Evolutionary conservation across 2,888 invertebrate genomes (phyloP).

Genomic region (Eudemis profundana): DNA sequence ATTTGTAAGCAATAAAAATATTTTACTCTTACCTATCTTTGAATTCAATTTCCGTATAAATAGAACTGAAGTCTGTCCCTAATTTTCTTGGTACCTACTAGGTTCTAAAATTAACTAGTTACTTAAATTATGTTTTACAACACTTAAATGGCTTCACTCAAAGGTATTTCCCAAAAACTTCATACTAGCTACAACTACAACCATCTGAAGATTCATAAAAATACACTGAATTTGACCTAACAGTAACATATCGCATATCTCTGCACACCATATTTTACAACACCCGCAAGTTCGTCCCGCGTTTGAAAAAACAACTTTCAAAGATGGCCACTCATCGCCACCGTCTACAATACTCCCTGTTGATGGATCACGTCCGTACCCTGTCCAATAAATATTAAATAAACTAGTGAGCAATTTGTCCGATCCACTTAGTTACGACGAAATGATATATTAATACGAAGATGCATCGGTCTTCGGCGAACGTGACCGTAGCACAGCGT

Average conservation of each 20-base stretch:
- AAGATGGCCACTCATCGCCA: slow-evolving; percentile 24
- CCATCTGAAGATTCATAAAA: no score
- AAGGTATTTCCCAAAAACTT: no score
- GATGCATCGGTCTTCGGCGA: slow-evolving; percentile 59
- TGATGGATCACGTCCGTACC: slow-evolving; percentile 76
- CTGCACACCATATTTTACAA: neutral
- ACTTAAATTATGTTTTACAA: no score
- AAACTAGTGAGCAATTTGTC: slow-evolving; percentile 76
- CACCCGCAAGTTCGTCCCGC: slow-evolving; percentile 5
- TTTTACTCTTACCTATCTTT: no score
- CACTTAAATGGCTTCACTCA: no score
- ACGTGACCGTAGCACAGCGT: slow-evolving; percentile 54
- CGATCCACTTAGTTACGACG: slow-evolving; percentile 73
- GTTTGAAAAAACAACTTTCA: slow-evolving; percentile 18
- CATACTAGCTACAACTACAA: no score
- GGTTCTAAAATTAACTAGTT: no score
- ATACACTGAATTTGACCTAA: neutral
- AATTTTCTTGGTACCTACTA: no score
- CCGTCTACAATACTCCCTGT: slow-evolving; percentile 44
- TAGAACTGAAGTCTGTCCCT: no score
- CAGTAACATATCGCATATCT: neutral
- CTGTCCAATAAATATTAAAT: slow-evolving; percentile 81
- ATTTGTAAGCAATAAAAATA: no score
- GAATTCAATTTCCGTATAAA: no score
- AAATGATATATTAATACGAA: slow-evolving; percentile 77